Base-by-base conservation (phyloP, 2,113 vertebrate species). In the Tenrec ecaudatus region DNA sequence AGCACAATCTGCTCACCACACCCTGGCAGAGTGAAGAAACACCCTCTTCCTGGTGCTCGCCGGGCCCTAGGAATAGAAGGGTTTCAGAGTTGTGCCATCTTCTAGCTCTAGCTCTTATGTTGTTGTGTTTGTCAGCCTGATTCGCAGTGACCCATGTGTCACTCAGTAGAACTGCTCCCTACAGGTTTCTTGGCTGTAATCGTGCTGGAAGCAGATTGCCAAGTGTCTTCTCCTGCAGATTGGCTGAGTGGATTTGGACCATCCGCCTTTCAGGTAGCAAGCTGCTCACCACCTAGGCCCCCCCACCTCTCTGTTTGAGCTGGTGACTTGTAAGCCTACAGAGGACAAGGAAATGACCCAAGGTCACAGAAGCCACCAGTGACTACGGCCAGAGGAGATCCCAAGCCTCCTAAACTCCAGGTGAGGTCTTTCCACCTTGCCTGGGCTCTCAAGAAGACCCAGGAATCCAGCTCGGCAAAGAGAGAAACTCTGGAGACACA, bases 1-100 rank as follows among this genome's bases (percentile, higher is more conserved):
- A 82, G 66, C 27, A 75, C 23, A 88, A 88, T 75, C 82, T 89
- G 91, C 85, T 60, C 87, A 93, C n/a, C 71, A 82, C 83, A 91
- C 75, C 69, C 89, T 76, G 23, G 82, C 57, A 71, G 31, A 80
- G 27, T 89, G 77, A 87, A 23, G 20, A 40, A 90, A 87, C 29
- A 75, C 47, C 69, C 66, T 95, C 60, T 71, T 87, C 78, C 88
- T 85, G 86, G 64, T 66, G 90, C 86, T 82, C 82, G 36, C 90
- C 92, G 83, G 90, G 64, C 27, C 82, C 90, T 12, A 82, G 64
- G 33, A 80, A 82, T 90, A 85, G 91, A 91, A 82, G 25, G 19
- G 19, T 57, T 91, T 94, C 78, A 71, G 27, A 88, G 47, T 64
- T 81, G 79, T 77, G 40, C 60, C 6, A 1, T 89, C 78, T 60